Evolutionary conservation across 2,797 vertebrate genomes (phyloP).

Genomic region (Darevskia mixta): DNA sequence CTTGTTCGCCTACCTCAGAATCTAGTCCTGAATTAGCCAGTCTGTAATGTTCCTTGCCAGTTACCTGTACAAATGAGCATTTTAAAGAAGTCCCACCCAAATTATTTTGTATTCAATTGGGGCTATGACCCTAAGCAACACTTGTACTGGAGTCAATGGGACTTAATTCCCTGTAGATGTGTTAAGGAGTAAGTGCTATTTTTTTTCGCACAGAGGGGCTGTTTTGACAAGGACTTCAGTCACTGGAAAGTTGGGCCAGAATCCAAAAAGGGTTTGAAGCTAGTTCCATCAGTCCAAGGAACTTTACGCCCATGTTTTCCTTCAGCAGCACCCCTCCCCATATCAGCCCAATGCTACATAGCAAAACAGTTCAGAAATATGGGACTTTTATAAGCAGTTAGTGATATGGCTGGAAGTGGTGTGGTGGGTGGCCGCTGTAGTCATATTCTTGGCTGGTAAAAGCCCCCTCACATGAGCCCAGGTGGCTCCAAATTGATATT

Average conservation of each 20-base stretch:
- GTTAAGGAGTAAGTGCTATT: background rate
- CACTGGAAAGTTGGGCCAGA: background rate
- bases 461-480: background rate
- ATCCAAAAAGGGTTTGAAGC: background rate
- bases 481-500: background rate
- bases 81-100: background rate
- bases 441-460: background rate
- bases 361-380: background rate
- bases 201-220: background rate
- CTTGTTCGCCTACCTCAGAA: slow-evolving; percentile 9
- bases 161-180: background rate
- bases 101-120: background rate
- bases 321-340: background rate
- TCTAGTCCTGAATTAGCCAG: slow-evolving; percentile 3
- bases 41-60: background rate
- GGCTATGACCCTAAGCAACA: background rate
- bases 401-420: background rate
- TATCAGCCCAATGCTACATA: no score
- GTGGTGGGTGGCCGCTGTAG: no score
- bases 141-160: background rate
- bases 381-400: background rate
- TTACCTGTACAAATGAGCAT: background rate
- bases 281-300: background rate
- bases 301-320: background rate
- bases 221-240: slow-evolving; percentile 37